phyloP scores from a whole-genome alignment of 1,140 invertebrate species.

The Drosophila kohkoa region DNA sequence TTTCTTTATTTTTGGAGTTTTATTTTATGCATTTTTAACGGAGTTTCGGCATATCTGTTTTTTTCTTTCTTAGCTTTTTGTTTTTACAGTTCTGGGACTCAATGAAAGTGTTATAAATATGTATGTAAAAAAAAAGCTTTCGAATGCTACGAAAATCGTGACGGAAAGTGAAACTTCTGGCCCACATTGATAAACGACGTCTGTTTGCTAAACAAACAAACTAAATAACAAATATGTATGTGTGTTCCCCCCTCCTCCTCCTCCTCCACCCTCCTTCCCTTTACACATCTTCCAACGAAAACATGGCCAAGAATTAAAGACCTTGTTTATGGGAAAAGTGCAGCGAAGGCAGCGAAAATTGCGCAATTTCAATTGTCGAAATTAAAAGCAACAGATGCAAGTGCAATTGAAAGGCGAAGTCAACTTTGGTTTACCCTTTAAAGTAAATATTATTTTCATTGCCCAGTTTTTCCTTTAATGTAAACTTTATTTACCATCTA shows the following conservation, averaged over 20 bases:
- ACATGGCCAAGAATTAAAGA: not conserved
- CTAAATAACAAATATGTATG: conserved; percentile 10
- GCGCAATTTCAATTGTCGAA: not conserved
- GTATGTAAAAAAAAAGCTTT: conserved; percentile 40
- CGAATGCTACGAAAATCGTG: conserved; percentile 50
- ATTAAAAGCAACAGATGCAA: not conserved
- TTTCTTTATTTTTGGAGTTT: conserved; percentile 18
- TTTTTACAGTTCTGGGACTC: conserved; percentile 47
- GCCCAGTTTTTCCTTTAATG: too few species aligned
- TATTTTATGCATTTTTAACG: conserved; percentile 67
- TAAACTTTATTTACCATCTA: too few species aligned
- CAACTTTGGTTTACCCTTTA: not conserved
- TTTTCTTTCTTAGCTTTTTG: conserved; percentile 19
- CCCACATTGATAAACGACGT: conserved; percentile 27
- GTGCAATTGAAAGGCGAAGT: not conserved
- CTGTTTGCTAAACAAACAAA: conserved; percentile 1
- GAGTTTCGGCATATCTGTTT: conserved; percentile 24
- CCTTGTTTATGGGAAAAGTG: conserved; percentile 8
- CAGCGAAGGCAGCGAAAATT: not conserved
- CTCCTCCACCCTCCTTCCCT: too few species aligned
- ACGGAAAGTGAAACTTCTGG: conserved; percentile 66
- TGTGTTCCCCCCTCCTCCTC: not conserved
- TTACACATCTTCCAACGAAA: too few species aligned
- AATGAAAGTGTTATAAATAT: conserved; percentile 77
- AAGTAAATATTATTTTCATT: too few species aligned